These are phyloP conservation scores for Coptodon bakossiorum DNA, from an alignment of 2,113 vertebrate genomes.

Conservation along the genomic window DNA sequence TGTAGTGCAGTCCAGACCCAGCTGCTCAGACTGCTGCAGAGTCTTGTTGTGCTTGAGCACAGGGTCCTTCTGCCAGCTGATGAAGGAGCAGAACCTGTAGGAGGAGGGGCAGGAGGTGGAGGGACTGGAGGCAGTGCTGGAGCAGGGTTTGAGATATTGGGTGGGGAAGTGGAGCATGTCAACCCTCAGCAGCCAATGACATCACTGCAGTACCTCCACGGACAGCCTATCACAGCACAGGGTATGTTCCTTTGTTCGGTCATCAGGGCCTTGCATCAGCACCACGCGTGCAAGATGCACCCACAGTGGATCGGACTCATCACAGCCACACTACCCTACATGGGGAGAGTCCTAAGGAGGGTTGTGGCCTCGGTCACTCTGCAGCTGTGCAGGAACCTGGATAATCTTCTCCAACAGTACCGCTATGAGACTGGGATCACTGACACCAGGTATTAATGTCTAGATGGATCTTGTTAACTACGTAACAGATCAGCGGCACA, in stretches of 20 bases:
- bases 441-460: constrained; percentile 76
- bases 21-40: constrained; percentile 88
- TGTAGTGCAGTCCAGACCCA: constrained; percentile 94
- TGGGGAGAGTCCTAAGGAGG: constrained; percentile 90
- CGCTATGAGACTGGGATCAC: constrained; percentile 89
- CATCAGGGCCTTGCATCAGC: constrained; percentile 92
- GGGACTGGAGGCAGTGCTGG: constrained; percentile 68
- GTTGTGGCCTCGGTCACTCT: constrained; percentile 95
- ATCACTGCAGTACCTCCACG: constrained; percentile 92
- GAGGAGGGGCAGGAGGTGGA: constrained; percentile 51
- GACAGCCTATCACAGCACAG: constrained; percentile 95
- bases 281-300: constrained; percentile 96
- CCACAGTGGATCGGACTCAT: constrained; percentile 98
- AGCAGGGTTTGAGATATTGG: constrained; percentile 82
- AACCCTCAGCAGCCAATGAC: constrained; percentile 93
- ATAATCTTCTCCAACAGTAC: constrained; percentile 95
- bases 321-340: constrained; percentile 93
- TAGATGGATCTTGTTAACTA: not conserved
- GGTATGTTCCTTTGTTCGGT: constrained; percentile 98
- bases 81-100: constrained; percentile 75
- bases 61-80: constrained; percentile 85
- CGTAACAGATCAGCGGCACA: not conserved
- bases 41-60: constrained; percentile 90
- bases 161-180: constrained; percentile 88
- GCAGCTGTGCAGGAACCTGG: constrained; percentile 95